Base-by-base conservation (phyloP, 2,888 invertebrate genomes). In the Mythimna loreyi region DNA sequence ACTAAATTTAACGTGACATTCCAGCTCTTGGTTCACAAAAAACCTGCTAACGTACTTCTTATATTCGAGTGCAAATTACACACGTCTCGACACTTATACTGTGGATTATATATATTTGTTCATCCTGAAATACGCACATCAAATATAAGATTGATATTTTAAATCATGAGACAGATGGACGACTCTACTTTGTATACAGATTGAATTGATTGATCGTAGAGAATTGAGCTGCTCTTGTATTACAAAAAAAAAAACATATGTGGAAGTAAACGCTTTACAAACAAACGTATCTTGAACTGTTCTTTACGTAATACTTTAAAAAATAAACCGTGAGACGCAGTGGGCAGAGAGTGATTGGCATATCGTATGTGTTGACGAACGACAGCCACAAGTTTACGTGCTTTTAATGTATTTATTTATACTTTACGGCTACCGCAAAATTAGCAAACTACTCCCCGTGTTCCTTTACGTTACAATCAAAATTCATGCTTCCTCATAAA, bases 321-420 rank as follows among this genome's bases (percentile, higher is more conserved):
- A 67, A 63, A 63, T 60, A 67, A 58, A 77, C 71, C 25, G 23
- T 25, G 53, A 60, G 55, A 66, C n/a, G 64, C 50, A 59, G 70
- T 72, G 63, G 67, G 67, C 30, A 55, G 62, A 62, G 52, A 71
- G 45, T 70, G 70, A 77, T 67, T 64, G 67, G 47, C 73, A 64
- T 70, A 68, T 62, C 58, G 55, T 57, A 68, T 30, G 67, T 74
- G 79, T 74, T 63, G 74, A 78, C 63, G 73, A 67, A 73, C 73
- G 52, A 58, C 75, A 58, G 45, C 53, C 52, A 57, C 74, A 61
- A 64, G n/a, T 69, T 65, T 75, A 80, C 49, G 58, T 55, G 40
- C 58, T 79, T 80, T 21, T 65, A 68, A 69, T 62, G 55, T 80
- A 80, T 76, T 72, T 72, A 76, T 81, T 72, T 62, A 67, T 72